Conservation (phyloP, 2,888 invertebrate genomes). For the Lepidonotus clava region DNA sequence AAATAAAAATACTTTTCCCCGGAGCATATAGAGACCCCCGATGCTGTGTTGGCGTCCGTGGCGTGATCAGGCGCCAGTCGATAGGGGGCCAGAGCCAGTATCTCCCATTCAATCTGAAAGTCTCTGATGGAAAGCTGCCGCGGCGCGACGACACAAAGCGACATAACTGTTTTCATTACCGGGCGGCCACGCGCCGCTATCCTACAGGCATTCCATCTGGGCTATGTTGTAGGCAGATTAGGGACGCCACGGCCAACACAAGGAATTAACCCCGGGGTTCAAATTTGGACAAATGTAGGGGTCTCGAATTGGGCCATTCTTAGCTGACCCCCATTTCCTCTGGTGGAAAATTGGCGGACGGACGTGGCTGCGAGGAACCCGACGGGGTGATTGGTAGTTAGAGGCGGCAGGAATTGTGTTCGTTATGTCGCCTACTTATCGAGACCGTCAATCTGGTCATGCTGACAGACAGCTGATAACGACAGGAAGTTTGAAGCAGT, state of each 20-base stretch:
- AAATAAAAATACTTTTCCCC: no score
- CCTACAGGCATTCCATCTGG: conserved; percentile 23
- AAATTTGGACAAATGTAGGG: conserved; percentile 33
- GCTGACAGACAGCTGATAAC: conserved; percentile 27
- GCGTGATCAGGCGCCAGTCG: conserved; percentile 14
- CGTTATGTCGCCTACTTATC: conserved; percentile 42
- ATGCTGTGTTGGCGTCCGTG: background rate
- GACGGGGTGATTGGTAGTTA: conserved; percentile 33
- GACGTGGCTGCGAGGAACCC: background rate
- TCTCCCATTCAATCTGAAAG: conserved; percentile 22
- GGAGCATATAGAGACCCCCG: no score
- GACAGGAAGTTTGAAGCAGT: conserved; percentile 38
- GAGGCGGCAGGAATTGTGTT: conserved; percentile 29
- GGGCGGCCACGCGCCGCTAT: background rate
- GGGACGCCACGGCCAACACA: conserved; percentile 12
- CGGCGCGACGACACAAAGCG: conserved; percentile 28
- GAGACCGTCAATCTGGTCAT: conserved; percentile 18
- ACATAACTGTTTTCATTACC: conserved; percentile 46
- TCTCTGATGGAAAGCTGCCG: conserved; percentile 28
- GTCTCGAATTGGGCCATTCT: conserved; percentile 40
- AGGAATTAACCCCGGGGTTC: conserved; percentile 38
- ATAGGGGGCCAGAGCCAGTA: conserved; percentile 17
- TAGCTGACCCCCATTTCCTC: conserved; percentile 38
- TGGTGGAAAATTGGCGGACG: conserved; percentile 5
- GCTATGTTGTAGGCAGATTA: background rate